Evolutionary conservation across 2,797 vertebrate species (phyloP).

Genomic region (Emys orbicularis): DNA sequence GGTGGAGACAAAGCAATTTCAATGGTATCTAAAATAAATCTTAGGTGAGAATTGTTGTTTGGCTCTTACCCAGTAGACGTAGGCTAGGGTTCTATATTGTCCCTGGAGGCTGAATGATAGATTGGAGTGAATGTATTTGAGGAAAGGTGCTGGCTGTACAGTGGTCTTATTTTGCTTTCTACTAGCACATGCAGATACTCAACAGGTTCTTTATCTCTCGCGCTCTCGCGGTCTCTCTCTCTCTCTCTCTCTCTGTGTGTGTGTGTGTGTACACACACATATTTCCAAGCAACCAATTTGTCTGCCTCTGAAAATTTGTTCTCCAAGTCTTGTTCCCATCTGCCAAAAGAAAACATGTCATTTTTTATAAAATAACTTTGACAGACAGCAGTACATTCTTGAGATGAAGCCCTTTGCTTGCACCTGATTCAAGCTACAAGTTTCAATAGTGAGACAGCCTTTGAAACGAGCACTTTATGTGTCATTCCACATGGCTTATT

Average conservation of each 20-base stretch:
- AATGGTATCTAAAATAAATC: conserved; percentile 68
- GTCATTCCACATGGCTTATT: conserved; percentile 9
- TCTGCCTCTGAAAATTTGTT: conserved; percentile 73
- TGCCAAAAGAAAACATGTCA: conserved; percentile 74
- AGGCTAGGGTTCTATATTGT: background rate
- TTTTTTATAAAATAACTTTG: conserved; percentile 56
- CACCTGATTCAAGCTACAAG: conserved; percentile 14
- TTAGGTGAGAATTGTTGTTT: conserved; percentile 48
- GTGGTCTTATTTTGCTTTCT: conserved; percentile 12
- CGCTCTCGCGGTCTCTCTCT: background rate
- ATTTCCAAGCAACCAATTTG: conserved; percentile 71
- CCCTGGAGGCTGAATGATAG: background rate
- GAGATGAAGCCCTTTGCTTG: conserved; percentile 57
- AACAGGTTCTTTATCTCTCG: conserved; percentile 27
- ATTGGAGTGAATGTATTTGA: background rate
- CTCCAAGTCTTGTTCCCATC: conserved; percentile 73
- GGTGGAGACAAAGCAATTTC: conserved; percentile 66
- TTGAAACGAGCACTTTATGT: background rate
- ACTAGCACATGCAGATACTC: conserved; percentile 37
- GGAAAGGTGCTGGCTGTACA: background rate
- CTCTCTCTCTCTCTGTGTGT: too few species aligned
- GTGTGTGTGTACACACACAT: background rate
- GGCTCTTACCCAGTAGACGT: background rate
- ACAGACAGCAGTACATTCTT: conserved; percentile 49
- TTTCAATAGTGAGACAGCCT: background rate